phyloP scores from a whole-genome alignment of 2,113 vertebrate species.

The Fulica atra region DNA sequence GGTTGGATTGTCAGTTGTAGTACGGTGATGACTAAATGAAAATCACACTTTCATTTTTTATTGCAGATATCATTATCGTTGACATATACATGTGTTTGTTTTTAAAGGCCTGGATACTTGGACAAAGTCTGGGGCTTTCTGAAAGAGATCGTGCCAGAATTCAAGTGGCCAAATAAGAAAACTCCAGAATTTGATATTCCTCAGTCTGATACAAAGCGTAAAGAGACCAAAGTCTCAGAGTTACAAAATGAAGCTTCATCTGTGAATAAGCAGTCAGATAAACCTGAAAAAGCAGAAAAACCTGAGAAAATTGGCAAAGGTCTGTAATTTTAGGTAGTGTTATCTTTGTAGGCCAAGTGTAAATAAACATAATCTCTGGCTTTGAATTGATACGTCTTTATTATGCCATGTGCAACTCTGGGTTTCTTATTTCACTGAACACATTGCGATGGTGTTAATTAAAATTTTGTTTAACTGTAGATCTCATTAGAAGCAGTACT shows the following conservation, averaged over 20 bases:
- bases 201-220: conserved; percentile 32
- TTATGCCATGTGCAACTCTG: neutral
- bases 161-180: conserved; percentile 70
- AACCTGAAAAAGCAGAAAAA: conserved; percentile 56
- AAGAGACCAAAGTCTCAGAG: conserved; percentile 48
- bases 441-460: neutral
- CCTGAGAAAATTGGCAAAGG: conserved; percentile 71
- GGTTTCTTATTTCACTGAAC: neutral
- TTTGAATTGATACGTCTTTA: neutral
- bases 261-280: conserved; percentile 50
- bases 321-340: conserved; percentile 28
- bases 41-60: neutral
- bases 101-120: conserved; percentile 71
- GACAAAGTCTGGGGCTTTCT: conserved; percentile 85
- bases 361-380: neutral
- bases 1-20: neutral
- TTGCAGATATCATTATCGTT: neutral
- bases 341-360: neutral
- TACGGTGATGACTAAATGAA: neutral
- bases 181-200: conserved; percentile 47
- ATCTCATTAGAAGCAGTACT: neutral
- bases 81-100: neutral
- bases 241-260: conserved; percentile 30
- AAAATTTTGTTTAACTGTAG: neutral
- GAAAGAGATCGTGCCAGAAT: conserved; percentile 80